phyloP scores from a whole-genome alignment of 2,113 vertebrate genomes.

The Phaethon lepturus region DNA sequence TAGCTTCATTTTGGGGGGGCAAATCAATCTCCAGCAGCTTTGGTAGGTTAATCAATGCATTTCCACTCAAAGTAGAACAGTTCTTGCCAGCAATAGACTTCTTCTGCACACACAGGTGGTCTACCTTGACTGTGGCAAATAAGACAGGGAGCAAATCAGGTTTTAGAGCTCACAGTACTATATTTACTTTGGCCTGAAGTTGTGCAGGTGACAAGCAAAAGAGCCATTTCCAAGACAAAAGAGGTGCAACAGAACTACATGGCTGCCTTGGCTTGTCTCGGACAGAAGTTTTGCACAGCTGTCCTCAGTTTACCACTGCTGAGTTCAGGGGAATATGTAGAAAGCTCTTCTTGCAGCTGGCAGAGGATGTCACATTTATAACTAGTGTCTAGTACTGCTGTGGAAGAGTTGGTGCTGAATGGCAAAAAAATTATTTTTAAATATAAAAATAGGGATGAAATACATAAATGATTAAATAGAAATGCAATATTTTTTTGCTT shows the following conservation, averaged over 20 bases:
- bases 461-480: not conserved
- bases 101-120: not conserved
- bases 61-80: not conserved
- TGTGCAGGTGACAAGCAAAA: not conserved
- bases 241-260: not conserved
- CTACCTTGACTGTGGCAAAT: not conserved
- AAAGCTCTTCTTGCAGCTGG: not conserved
- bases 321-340: not conserved
- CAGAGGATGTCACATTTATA: not conserved
- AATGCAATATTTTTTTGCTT: not conserved
- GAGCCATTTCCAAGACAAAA: not conserved
- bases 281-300: not conserved
- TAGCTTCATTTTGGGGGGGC: not conserved
- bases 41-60: not conserved
- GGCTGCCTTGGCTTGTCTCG: not conserved
- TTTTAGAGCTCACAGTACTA: not conserved
- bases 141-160: not conserved
- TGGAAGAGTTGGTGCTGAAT: not conserved
- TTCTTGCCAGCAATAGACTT: not conserved
- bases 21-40: not conserved
- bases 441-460: not conserved
- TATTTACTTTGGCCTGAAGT: not conserved
- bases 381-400: not conserved
- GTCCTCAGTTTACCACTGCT: not conserved
- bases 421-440: not conserved